Evolutionary conservation across 2,888 invertebrate genomes (phyloP).

Genomic region (Conops quadrifasciatus): DNA sequence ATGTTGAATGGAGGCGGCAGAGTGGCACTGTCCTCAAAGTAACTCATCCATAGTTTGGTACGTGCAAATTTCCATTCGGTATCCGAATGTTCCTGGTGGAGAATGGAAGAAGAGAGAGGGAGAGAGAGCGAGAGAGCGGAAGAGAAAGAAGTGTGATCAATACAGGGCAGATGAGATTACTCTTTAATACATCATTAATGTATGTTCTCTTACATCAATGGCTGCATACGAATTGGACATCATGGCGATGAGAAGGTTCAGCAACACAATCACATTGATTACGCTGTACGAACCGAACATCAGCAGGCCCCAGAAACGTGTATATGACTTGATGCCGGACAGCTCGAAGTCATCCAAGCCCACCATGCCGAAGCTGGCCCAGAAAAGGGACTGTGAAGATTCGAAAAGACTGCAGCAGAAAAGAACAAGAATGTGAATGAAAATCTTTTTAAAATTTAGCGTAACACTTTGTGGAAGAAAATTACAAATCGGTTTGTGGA

Average conservation of each 20-base stretch:
- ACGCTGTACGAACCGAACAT: conserved; percentile 97
- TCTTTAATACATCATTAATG: no score
- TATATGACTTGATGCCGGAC: conserved; percentile 86
- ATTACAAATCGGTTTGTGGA: no score
- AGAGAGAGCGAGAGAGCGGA: conserved; percentile 17
- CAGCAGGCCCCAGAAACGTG: conserved; percentile 92
- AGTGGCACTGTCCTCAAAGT: conserved; percentile 91
- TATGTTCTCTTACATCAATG: conserved; percentile 82
- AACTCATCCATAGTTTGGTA: conserved; percentile 94
- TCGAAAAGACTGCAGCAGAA: conserved; percentile 81
- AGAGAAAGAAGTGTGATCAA: conserved; percentile 1
- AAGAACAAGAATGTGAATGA: background rate
- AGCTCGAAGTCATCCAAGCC: conserved; percentile 89
- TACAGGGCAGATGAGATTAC: no score
- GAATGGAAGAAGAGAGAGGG: conserved; percentile 1
- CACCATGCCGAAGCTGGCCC: conserved; percentile 95
- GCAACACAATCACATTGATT: conserved; percentile 91
- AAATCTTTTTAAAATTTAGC: background rate
- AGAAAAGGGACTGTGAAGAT: conserved; percentile 93
- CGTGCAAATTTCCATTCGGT: conserved; percentile 97
- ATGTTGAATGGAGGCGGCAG: conserved; percentile 95
- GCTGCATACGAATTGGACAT: conserved; percentile 96
- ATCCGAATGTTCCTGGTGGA: conserved; percentile 84
- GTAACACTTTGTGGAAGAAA: no score
- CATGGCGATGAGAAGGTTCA: conserved; percentile 97